Base-by-base conservation (phyloP, 2,113 vertebrate genomes). In the Pristiophorus japonicus region DNA sequence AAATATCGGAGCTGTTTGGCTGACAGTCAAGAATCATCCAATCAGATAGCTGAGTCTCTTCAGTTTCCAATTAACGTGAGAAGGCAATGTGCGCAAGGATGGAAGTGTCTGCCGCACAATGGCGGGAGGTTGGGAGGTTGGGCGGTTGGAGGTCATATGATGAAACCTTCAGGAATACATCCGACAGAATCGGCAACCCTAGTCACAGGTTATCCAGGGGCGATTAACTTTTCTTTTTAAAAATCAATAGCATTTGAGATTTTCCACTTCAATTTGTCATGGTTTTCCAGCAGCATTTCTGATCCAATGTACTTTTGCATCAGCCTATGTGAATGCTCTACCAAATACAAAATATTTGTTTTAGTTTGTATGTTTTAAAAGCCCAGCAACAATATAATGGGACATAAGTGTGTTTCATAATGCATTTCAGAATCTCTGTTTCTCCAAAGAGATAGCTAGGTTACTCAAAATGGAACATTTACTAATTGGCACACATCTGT, bases 401-500 rank as follows among this genome's bases (percentile, higher is more conserved):
- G 11, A 18, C 38, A 81, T 38, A 81, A 81, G 14, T 81, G n/a
- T 20, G 11, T 81, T 81, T 81, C 75, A 81, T 38, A 38, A 38
- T 81, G 75, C n/a, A 81, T 18, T 42, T 81, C 75, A 42, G 75
- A 81, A 81, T n/a, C n/a, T 81, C n/a, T 18, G 75, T 81, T 38
- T 81, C 75, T 14, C 11, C 4, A 81, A 81, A 81, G 75, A 81
- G 75, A 81, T 42, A 78, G 73, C 12, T 16, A 81, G 75, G 12
- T 81, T 81, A 38, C n/a, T 81, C n/a, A 81, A 81, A 81, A 81
- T 38, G 75, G 75, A 34, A 38, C n/a, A 81, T 81, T 42, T 81
- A 42, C 75, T 81, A 81, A 81, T 81, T 81, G 75, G 12, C 75
- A 38, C 75, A 81, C 75, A 81, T 81, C 75, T 81, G 75, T 81